Evolutionary conservation across 2,888 invertebrate genomes (phyloP), one percentile per base, ranked within the genome.

Genomic region (Athalia rosae): DNA sequence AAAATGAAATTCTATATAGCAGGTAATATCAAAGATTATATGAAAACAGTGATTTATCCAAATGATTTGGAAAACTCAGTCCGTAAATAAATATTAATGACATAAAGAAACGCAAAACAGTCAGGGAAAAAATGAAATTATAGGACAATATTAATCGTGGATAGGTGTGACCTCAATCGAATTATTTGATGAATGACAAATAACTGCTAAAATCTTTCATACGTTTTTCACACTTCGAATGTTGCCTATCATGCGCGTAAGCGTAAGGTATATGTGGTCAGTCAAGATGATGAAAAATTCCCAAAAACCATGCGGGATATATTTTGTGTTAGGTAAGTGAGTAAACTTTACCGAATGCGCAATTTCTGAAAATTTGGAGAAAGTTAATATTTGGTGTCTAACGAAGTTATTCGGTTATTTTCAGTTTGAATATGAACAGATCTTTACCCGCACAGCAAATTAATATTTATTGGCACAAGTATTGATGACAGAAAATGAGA

Each of bases 181-280:
- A 47, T 74, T 28, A 13, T 43, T n/a, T 62, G n/a, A 74, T 61
- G 48, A 61, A 61, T 15, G 13, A 61, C 61, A 62, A 45, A 61
- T 50, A 48, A 56, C 45, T 62, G 59, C 48, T 61, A 13, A 74
- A 13, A 50, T 47, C 28, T 74, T 61, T 3, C 47, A 13, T 48
- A 61, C 48, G 56, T 74, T 62, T 53, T 79, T 77, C 81, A 82
- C 79, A 82, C 80, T 81, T 82, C 81, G 81, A 84, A 85, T 82
- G 79, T 83, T 86, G 82, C 83, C 82, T 86, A 84, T 83, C 88
- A 89, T 88, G 89, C 89, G 87, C 87, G 84, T 86, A 88, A 89
- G 87, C 87, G 82, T 86, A 85, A 48, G 67, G 85, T 28, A 84
- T 87, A 84, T 86, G 84, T 87, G 85, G 86, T 87, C 85, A 89